Evolutionary conservation across 2,888 invertebrate species (phyloP).

Genomic region (Drosophila anomalata): DNA sequence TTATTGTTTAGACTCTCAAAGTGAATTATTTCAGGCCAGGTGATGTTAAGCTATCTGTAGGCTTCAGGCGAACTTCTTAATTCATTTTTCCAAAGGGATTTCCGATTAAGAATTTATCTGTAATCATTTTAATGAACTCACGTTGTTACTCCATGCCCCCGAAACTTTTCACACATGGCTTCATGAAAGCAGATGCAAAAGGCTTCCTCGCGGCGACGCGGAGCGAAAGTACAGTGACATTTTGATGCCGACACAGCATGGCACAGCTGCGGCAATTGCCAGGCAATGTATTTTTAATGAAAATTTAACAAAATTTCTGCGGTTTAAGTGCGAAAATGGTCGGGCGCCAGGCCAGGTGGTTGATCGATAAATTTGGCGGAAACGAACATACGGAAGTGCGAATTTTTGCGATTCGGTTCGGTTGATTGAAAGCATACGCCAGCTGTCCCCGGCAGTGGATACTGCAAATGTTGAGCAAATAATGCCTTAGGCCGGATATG

Average conservation of each 20-base stretch:
- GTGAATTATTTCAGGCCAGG: too few species aligned
- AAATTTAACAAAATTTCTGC: constrained; percentile 72
- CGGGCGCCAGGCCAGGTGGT: constrained; percentile 25
- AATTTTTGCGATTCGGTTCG: constrained; percentile 75
- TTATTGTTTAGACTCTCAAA: too few species aligned
- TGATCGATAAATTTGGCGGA: constrained; percentile 57
- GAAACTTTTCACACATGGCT: constrained; percentile 25
- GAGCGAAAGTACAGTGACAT: constrained; percentile 53
- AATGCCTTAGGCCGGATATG: constrained; percentile 43
- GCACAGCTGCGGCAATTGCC: constrained; percentile 45
- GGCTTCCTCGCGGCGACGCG: constrained; percentile 37
- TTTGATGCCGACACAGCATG: constrained; percentile 49
- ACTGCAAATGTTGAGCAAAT: constrained; percentile 9
- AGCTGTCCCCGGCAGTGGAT: constrained; percentile 17
- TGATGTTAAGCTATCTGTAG: too few species aligned
- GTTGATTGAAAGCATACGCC: constrained; percentile 69
- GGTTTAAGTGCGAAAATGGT: constrained; percentile 72
- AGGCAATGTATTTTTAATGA: constrained; percentile 67
- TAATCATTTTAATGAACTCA: constrained; percentile 62
- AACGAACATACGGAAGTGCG: constrained; percentile 68
- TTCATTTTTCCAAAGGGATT: not conserved
- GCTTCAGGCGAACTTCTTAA: too few species aligned
- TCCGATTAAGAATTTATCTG: not conserved
- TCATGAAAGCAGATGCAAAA: constrained; percentile 47
- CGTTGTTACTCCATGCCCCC: constrained; percentile 43